Evolutionary conservation across 2,113 vertebrate genomes (phyloP).

Genomic region (Aegithalos caudatus): DNA sequence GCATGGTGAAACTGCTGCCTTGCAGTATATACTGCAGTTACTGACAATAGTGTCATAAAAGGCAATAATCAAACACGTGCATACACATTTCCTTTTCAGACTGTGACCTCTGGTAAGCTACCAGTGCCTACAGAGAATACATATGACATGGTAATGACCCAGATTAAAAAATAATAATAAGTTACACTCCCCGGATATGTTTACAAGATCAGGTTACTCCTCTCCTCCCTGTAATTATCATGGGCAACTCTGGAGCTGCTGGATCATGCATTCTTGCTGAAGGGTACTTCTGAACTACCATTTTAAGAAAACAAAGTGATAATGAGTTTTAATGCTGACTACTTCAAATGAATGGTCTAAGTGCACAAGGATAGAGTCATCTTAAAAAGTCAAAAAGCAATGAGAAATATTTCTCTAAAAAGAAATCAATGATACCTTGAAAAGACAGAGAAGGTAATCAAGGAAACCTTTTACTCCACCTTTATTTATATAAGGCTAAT

Average conservation of each 20-base stretch:
- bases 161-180: constrained; percentile 65
- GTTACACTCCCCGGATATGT: not conserved
- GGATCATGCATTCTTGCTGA: not conserved
- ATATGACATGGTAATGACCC: constrained; percentile 47
- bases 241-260: not conserved
- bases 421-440: not conserved
- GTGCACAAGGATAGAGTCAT: not conserved
- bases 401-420: not conserved
- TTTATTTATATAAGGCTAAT: not conserved
- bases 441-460: not conserved
- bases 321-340: not conserved
- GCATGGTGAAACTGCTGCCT: not conserved
- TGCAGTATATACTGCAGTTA: not conserved
- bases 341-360: not conserved
- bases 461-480: not conserved
- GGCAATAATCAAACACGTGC: not conserved
- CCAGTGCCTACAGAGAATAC: not conserved
- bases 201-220: constrained; percentile 51
- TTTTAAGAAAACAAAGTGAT: constrained; percentile 20
- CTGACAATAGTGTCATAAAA: not conserved
- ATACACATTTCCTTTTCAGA: not conserved
- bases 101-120: not conserved
- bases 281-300: not conserved
- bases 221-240: constrained; percentile 49
- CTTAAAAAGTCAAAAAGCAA: not conserved